Evolutionary conservation across 2,888 invertebrate genomes (phyloP).

Genomic region (Pseudococcus jackbeardsleyi): DNA sequence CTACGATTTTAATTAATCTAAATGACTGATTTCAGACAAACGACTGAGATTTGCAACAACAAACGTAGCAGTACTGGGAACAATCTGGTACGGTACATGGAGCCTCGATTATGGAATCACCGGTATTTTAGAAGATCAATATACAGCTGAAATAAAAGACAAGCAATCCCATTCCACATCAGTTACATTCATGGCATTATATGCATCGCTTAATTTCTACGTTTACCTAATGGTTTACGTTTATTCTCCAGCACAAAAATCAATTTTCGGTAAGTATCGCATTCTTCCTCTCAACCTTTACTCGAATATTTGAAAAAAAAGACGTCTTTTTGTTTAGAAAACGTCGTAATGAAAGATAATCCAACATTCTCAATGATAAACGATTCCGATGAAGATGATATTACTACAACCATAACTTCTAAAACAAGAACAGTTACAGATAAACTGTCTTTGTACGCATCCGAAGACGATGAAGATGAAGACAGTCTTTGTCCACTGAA

Average conservation of each 20-base stretch:
- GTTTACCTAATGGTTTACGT: slow-evolving; percentile 94
- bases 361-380: slow-evolving; percentile 98
- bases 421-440: not conserved
- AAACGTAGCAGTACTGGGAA: slow-evolving; percentile 78
- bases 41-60: slow-evolving; percentile 91
- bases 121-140: slow-evolving; percentile 92
- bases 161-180: slow-evolving; percentile 91
- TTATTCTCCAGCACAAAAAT: slow-evolving; percentile 87
- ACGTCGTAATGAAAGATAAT: slow-evolving; percentile 90
- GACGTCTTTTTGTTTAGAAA: slow-evolving; percentile 66
- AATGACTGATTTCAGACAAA: slow-evolving; percentile 77
- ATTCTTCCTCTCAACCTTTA: not conserved
- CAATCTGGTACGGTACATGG: slow-evolving; percentile 70
- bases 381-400: slow-evolving; percentile 95
- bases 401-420: not conserved
- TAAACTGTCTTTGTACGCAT: slow-evolving; percentile 80
- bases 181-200: slow-evolving; percentile 95
- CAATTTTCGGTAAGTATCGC: slow-evolving; percentile 81
- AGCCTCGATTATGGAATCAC: slow-evolving; percentile 86
- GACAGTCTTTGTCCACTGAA: slow-evolving; percentile 1
- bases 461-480: slow-evolving; percentile 85
- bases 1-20: no score
- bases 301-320: not conserved
- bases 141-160: slow-evolving; percentile 82
- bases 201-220: slow-evolving; percentile 94